Base-by-base conservation (phyloP, 2,888 invertebrate species). In the Pammene aurita region DNA sequence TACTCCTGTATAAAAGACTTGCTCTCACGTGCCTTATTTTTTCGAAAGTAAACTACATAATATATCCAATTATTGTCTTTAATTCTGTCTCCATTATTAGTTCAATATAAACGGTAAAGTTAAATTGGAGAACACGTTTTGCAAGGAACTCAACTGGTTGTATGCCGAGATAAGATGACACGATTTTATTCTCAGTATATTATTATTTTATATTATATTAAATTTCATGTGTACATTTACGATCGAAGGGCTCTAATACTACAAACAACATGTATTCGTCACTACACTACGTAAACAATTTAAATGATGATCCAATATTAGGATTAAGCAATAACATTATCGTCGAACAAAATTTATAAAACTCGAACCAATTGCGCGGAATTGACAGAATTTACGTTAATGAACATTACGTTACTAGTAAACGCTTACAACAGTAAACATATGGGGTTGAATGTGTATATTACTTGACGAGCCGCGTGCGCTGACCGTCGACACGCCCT, bases 401-500 rank as follows among this genome's bases (percentile, higher is more conserved):
- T 46, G 64, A 60, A n/a, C n/a, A n/a, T 64, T 69, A 54, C 69
- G 46, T n/a, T n/a, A n/a, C 48, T 60, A 69, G 58, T 69, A 60
- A 65, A 55, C 60, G 38, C 18, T n/a, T 44, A 48, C 62, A 66
- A 66, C 69, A 63, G 66, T 73, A 70, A 74, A 73, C 75, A 76
- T 73, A 73, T 73, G 75, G 70, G 72, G 72, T 74, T 72, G 54
- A 60, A 69, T 69, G 60, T 69, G 34, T 55, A 55, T 69, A 65
- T 64, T 72, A 71, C 72, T 72, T 71, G 71, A 72, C 66, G 73
- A 69, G 56, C 67, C 71, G 72, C 73, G 72, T 73, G 69, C 71
- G 72, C 72, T 64, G 74, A 66, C 78, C 68, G 73, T 77, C 67
- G 74, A 67, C 78, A 75, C 75, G 75, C 72, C 76, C 76, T 72